Base-by-base conservation (phyloP, 2,888 invertebrate genomes). In the Ichneumoninae sp. region DNA sequence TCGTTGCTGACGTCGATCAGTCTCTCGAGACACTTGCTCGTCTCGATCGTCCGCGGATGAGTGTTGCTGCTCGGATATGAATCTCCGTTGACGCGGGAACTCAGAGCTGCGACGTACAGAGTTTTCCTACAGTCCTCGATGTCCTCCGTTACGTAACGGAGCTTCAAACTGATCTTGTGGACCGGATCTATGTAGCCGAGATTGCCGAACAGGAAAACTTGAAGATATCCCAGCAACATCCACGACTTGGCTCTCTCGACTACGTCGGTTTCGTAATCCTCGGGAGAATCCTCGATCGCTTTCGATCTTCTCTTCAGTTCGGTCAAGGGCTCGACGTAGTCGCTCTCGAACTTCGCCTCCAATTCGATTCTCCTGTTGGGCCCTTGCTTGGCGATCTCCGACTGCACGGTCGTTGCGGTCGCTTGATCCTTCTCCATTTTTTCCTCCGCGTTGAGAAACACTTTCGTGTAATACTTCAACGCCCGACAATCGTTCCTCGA, bases 181-280 rank as follows among this genome's bases (percentile, higher is more conserved):
- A 97, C 96, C 0, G 98, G 98, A 94, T 99, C 99, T 5, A 98
- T 96, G 0, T 89, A 85, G 1, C 91, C 92, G 3, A 93, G 80
- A 71, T 91, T 92, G 0, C 89, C 83, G 83, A 92, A 92, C 0
- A 93, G 74, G 82, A 90, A 89, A 3, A 91, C 83, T 71, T 92
- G 91, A 22, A 93, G 83, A 36, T 92, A 91, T 10, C 93, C 93
- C 0, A 94, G 80, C 0, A 90, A 80, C 26, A 91, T 80, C 93
- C 93, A 93, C 3, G 89, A 87, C 78, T 86, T 87, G 2, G 92
- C 93, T 65, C 89, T 89, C n/a, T 87, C 89, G 13, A 87, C 10
- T 13, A 40, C 50, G 52, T 84, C 82, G 30, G 68, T 69, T 40
- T 81, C 77, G 33, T 54, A 47, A 22, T 44, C 26, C 13, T 78